A percentile compares a stretch with the other conserved stretches of the same genome.
These are phyloP conservation scores for Calcarius lapponicus DNA, from an alignment of 2,797 vertebrate species.

Conservation along the genomic window DNA sequence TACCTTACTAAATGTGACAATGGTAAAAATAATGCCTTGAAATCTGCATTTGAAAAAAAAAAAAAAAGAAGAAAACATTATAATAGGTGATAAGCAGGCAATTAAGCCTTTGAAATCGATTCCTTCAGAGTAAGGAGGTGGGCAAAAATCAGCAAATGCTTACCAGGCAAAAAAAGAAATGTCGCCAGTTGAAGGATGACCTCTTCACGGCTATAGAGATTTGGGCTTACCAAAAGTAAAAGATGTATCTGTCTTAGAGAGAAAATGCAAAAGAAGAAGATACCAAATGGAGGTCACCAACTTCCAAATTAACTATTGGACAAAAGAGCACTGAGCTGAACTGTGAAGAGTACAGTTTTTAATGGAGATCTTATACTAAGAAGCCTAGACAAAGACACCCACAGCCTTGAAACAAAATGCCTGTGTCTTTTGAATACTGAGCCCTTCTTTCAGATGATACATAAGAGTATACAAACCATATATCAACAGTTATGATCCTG, in stretches of 20 bases:
- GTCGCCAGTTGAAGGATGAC: neutral
- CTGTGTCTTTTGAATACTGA: neutral
- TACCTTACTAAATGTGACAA: neutral
- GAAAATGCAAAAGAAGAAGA: neutral
- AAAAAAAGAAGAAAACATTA: neutral
- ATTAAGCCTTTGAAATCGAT: neutral
- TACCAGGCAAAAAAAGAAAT: neutral
- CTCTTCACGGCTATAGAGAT: neutral
- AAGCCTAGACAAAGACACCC: neutral
- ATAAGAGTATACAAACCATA: neutral
- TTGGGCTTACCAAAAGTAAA: neutral
- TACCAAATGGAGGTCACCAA: neutral
- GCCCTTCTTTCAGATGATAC: neutral
- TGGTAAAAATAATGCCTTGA: neutral
- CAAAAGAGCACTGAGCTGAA: neutral
- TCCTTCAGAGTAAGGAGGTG: neutral
- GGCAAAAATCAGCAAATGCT: neutral
- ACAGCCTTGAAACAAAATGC: neutral
- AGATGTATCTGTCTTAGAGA: neutral
- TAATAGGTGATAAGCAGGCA: neutral
- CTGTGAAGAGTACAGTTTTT: neutral
- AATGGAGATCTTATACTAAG: neutral
- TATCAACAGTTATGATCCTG: neutral
- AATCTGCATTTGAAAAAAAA: neutral
- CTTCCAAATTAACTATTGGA: neutral